Conservation (phyloP, 1,140 invertebrate genomes). For the Glossosoma conforme region DNA sequence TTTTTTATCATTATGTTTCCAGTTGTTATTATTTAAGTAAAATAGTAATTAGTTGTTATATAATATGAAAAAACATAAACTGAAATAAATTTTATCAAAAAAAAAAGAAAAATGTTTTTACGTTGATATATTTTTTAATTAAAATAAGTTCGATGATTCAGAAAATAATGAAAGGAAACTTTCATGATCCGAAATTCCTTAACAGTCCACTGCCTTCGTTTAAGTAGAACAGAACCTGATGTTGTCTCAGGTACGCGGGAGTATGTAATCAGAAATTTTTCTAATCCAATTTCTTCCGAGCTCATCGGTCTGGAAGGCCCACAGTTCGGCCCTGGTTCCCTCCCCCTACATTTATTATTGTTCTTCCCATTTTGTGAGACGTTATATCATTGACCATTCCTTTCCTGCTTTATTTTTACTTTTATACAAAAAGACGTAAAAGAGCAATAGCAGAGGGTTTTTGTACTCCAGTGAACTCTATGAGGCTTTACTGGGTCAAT, state of each 20-base stretch:
- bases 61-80: too few species aligned
- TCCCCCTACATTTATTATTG: slow-evolving; percentile 28
- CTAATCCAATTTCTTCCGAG: slow-evolving; percentile 30
- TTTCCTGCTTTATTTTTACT: slow-evolving; percentile 7
- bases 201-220: slow-evolving; percentile 3
- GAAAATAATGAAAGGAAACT: slow-evolving; percentile 17
- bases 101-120: too few species aligned
- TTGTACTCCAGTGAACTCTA: too few species aligned
- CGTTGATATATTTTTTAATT: too few species aligned
- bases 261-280: slow-evolving; percentile 30
- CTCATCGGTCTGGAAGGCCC: slow-evolving; percentile 9
- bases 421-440: too few species aligned
- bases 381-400: slow-evolving; percentile 29
- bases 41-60: too few species aligned
- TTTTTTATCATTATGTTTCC: too few species aligned
- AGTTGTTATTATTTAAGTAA: too few species aligned
- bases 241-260: slow-evolving; percentile 13
- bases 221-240: slow-evolving; percentile 5
- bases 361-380: slow-evolving; percentile 27
- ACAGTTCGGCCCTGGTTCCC: not conserved
- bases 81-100: too few species aligned
- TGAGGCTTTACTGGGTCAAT: too few species aligned
- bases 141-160: not conserved
- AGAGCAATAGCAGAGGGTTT: too few species aligned
- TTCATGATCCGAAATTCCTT: slow-evolving; percentile 11